Evolutionary conservation across 2,113 vertebrate species (phyloP).

Genomic region (Alethe castanea): DNA sequence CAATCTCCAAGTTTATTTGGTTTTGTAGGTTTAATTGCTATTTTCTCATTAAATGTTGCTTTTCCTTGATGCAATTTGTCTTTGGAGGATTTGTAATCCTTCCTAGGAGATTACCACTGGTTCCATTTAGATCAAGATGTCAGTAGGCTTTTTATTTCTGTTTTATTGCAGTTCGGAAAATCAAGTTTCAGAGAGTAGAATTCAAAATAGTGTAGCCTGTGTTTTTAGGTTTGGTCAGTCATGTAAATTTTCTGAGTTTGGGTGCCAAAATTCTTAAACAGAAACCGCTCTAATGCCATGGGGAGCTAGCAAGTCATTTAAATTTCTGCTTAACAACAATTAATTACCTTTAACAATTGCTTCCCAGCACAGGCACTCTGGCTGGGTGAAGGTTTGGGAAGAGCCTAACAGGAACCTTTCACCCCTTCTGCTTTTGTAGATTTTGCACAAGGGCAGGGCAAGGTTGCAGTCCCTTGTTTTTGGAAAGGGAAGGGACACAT

Average conservation of each 20-base stretch:
- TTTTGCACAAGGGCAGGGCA: neutral
- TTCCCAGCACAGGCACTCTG: neutral
- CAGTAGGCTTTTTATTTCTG: neutral
- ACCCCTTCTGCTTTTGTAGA: neutral
- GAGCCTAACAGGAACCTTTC: neutral
- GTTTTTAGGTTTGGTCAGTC: neutral
- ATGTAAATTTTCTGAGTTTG: neutral
- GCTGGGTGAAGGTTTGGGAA: neutral
- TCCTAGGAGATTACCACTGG: neutral
- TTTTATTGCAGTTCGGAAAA: neutral
- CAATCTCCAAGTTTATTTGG: neutral
- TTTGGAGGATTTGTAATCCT: neutral
- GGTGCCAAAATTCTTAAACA: neutral
- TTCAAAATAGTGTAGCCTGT: fast-evolving
- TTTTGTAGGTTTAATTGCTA: neutral
- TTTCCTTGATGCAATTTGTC: neutral
- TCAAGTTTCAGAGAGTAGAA: neutral
- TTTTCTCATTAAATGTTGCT: neutral
- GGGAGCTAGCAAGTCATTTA: neutral
- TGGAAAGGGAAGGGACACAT: neutral
- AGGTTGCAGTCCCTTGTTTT: neutral
- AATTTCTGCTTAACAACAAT: neutral
- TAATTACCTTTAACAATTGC: neutral
- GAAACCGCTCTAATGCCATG: neutral
- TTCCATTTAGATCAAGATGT: neutral